Conservation (phyloP, 2,797 vertebrate genomes). For the Bradypodion pumilum region DNA sequence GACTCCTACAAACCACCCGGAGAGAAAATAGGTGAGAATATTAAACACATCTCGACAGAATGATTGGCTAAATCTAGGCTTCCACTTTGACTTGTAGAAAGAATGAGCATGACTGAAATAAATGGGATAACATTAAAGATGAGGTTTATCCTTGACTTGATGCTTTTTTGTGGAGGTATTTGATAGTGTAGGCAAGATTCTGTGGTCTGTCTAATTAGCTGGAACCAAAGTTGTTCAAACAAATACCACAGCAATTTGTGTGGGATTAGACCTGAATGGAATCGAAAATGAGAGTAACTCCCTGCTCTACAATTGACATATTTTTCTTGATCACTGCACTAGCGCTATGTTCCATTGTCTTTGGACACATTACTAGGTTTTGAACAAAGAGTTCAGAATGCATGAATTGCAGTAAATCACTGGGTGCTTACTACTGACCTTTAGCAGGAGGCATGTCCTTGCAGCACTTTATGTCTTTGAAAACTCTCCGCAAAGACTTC, state of each 20-base stretch:
- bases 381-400: slow-evolving; percentile 49
- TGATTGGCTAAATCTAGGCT: background rate
- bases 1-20: background rate
- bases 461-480: slow-evolving; percentile 42
- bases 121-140: background rate
- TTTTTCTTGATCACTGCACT: slow-evolving; percentile 50
- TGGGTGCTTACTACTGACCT: slow-evolving; percentile 40
- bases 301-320: slow-evolving; percentile 38
- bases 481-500: slow-evolving; percentile 37
- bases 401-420: slow-evolving; percentile 46
- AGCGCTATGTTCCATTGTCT: slow-evolving; percentile 51
- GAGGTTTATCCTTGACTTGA: background rate
- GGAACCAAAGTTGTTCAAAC: background rate
- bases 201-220: background rate
- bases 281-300: slow-evolving; percentile 37
- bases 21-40: background rate
- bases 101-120: background rate
- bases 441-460: slow-evolving; percentile 11
- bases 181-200: background rate
- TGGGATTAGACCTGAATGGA: slow-evolving; percentile 12
- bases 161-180: background rate
- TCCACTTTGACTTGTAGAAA: background rate
- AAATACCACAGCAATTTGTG: background rate
- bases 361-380: slow-evolving; percentile 37
- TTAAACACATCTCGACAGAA: background rate